Evolutionary conservation across 2,797 vertebrate species (phyloP), one percentile per base, ranked within the genome.

Genomic region (Amazona finschi): DNA sequence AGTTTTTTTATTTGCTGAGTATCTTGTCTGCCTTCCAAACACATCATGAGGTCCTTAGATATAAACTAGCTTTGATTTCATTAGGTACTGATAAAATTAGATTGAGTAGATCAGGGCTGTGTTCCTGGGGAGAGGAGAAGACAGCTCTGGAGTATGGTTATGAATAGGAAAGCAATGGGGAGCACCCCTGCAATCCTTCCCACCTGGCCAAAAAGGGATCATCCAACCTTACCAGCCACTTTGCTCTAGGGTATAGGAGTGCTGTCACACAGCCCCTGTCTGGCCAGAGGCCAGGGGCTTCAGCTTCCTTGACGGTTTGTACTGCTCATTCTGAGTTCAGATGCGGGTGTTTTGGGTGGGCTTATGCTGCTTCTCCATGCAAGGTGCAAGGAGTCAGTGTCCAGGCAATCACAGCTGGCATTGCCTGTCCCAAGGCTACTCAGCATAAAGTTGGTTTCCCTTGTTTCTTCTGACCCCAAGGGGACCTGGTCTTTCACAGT

Each of bases 1-100:
- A 49, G 0, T 1, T 58, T 53, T 41, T 75, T 53, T 73, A 55
- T 85, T 33, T 64, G 15, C 33, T 73, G 33, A 95, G 64, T 87
- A 38, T 85, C 92, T 95, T 95, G 85, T 97, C 90, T 94, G 71
- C 86, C 81, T 96, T 96, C 92, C 90, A 95, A 91, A 88, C 79
- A 83, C 76, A 66, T 95, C 13, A 1, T 76, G 81, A 94, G n/a
- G 69, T 77, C 81, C 53, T 83, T 85, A 87, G 85, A 95, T 96
- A 52, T 94, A 95, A 97, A 94, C 79, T 95, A 94, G 79, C 82
- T 95, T 95, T 80, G 86, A 89, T 86, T 92, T 92, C 31, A 71
- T 93, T 92, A 64, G 38, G 27, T 65, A 39, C 39, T 69, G 81
- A 95, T 85, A 69, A 87, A 91, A 83, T 52, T 41, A 53, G 31